phyloP scores from a whole-genome alignment of 2,797 vertebrate species.

The Syndactyla subalaris region DNA sequence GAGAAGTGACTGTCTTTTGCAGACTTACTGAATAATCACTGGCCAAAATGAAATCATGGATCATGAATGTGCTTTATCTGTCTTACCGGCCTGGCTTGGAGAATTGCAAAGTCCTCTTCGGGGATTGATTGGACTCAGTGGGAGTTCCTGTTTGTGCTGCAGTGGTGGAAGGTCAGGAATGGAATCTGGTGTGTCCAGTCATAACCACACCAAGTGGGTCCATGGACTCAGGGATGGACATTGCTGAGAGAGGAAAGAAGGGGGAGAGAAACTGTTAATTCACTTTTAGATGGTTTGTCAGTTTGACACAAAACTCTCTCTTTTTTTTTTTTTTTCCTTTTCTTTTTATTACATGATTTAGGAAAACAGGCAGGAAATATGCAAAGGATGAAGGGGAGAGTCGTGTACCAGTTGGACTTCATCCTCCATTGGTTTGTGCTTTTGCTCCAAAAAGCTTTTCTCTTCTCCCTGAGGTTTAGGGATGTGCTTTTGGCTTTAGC shows the following conservation, averaged over 20 bases:
- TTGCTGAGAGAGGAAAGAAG: not conserved
- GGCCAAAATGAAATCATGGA: not conserved
- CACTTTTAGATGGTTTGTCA: not conserved
- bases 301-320: rapidly evolving
- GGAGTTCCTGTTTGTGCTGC: not conserved
- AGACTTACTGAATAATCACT: not conserved
- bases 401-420: not conserved
- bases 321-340: too few species aligned
- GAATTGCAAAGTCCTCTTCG: not conserved
- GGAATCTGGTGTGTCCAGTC: rapidly evolving
- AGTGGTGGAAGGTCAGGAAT: not conserved
- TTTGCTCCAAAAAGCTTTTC: not conserved
- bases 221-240: rapidly evolving
- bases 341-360: not conserved
- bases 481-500: not conserved
- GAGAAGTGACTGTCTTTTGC: not conserved
- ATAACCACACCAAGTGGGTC: rapidly evolving
- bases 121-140: not conserved
- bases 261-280: rapidly evolving
- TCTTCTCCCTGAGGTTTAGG: not conserved
- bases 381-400: not conserved
- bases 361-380: not conserved
- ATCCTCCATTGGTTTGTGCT: not conserved
- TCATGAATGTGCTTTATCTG: not conserved
- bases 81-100: not conserved